Base-by-base conservation (phyloP, 2,888 invertebrate genomes). In the Bimastos eiseni region DNA sequence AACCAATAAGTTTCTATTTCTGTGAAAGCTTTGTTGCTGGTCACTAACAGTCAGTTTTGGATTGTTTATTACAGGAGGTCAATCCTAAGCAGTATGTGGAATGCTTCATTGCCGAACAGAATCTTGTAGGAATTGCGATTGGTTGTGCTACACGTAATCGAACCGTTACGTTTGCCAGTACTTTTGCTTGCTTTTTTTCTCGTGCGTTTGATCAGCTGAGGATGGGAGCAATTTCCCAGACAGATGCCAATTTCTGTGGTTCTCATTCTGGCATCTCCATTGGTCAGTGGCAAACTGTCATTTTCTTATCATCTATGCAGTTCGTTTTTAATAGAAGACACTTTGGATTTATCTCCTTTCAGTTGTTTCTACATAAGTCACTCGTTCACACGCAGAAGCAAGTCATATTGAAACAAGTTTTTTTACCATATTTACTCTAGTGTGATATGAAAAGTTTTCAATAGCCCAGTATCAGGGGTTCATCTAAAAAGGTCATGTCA, bases 31-130 rank as follows among this genome's bases (percentile, higher is more conserved):
- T 49, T 49, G 49, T 49, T 24, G n/a, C n/a, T 70, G 11, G 5
- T 6, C 30, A n/a, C n/a, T 2, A 70, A 70, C 4, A 0, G 88
- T 36, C 24, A 36, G 24, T 33, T 37, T 15, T 24, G 6, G 15
- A 34, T 41, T 34, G 33, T 41, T 36, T 49, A 90, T 92, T 92
- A 1, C 93, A 95, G 94, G 93, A 95, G 93, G 95, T 94, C 33
- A 95, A 94, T 92, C 96, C 97, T 1, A 96, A 96, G 90, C 97
- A 98, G 92, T 98, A 97, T 95, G 97, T 99, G 93, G 99, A 99
- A 95, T 99, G 99, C 95, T 99, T 97, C 96, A 99, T 99, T 94
- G 99, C 99, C 91, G 99, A 99, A 95, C 99, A 99, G 96, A 99
- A 98, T 96, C 96, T 99, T 94, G 98, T 98, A 92, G 98, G 95